Evolutionary conservation across 1,140 invertebrate genomes (phyloP).

Genomic region (Rhysida immarginata): DNA sequence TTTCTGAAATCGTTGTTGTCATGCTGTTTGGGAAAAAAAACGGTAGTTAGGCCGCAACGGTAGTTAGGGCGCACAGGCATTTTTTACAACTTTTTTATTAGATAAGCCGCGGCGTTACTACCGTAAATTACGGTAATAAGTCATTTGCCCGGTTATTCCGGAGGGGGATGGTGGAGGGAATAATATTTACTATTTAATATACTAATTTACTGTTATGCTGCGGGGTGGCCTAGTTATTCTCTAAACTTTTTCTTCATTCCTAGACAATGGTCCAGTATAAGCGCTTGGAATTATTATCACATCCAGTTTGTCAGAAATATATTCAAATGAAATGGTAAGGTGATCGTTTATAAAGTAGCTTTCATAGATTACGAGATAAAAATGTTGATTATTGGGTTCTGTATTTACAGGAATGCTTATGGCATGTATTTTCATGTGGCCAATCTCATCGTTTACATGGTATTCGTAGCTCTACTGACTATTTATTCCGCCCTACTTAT

Average conservation of each 20-base stretch:
- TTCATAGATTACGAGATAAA: background rate
- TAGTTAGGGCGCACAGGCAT: too few relatives aligned
- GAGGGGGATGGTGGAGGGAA: too few relatives aligned
- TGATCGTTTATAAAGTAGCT: background rate
- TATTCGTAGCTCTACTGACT: conserved; percentile 56
- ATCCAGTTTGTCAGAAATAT: conserved; percentile 67
- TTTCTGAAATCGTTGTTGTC: too few relatives aligned
- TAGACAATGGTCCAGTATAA: conserved; percentile 68
- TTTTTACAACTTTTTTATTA: too few relatives aligned
- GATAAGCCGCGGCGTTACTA: too few relatives aligned
- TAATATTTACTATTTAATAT: too few relatives aligned
- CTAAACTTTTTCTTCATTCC: conserved; percentile 10
- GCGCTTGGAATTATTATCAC: conserved; percentile 60
- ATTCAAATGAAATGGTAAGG: conserved; percentile 69
- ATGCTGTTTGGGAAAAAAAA: too few relatives aligned
- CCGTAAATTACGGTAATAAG: too few relatives aligned
- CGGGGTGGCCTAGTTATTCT: too few relatives aligned
- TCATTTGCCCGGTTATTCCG: too few relatives aligned
- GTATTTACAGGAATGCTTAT: conserved; percentile 33
- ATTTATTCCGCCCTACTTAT: conserved; percentile 38
- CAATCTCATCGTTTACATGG: conserved; percentile 54
- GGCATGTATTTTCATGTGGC: conserved; percentile 67
- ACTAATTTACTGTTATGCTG: too few relatives aligned
- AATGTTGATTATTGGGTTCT: background rate
- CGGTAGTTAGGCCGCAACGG: too few relatives aligned